Base-by-base conservation (phyloP, 2,888 invertebrate species). In the Cantharis flavilabris region DNA sequence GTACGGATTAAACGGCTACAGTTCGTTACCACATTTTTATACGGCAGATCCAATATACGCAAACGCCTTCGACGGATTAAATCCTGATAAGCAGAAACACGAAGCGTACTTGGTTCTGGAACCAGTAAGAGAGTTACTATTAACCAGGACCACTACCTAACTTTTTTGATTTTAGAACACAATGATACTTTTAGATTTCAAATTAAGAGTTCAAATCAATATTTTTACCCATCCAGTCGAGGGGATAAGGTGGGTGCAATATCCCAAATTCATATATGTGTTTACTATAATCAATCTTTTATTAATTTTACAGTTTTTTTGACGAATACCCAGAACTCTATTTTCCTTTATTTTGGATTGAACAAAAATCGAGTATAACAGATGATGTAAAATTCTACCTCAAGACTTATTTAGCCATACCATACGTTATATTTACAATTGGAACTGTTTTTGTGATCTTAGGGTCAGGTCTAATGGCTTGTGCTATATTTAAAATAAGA, bases 1-100 rank as follows among this genome's bases (percentile, higher is more conserved):
- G 69, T 94, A 89, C 84, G 94, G 94, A 4, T 93, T 95, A 0
- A 96, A 96, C 0, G 92, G 94, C 0, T 95, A 95, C 85, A 90
- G 95, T 81, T 94, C 95, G 1, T 91, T 94, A 82, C 96, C 96
- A 0, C 96, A 96, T 87, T 96, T 95, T 87, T 90, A 92, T 83
- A 90, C 92, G 82, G 96, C 91, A 0, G 95, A 95, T 88, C 91
- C 92, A 0, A 88, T 86, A 71, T 92, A 94, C 75, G 80, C 89
- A n/a, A 88, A 92, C 5, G 89, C 89, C 67, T 91, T 96, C 1
- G 89, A 89, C 0, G 96, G 96, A 0, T 84, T 96, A 85, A 82
- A 87, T 0, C 95, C 96, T 0, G 89, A 92, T 23, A 90, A 91
- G 0, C 89, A 91, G 0, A 89, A 91, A 16, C 95, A 96, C 85